Evolutionary conservation across 2,888 invertebrate species (phyloP).

Genomic region (Spodoptera exigua): DNA sequence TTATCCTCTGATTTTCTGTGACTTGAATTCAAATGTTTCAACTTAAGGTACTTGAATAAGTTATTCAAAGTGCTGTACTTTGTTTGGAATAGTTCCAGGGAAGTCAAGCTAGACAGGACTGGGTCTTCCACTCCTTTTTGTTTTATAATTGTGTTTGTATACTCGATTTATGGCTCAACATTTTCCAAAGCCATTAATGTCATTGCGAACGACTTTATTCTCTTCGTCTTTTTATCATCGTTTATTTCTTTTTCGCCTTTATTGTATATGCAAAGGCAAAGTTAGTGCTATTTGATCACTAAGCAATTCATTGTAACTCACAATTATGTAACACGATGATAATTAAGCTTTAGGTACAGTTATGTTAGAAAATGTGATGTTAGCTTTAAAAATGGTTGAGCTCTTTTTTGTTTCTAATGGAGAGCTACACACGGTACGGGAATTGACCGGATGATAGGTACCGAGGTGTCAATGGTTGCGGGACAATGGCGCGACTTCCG

Average conservation of each 20-base stretch:
- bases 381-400: conserved; percentile 4
- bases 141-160: conserved; percentile 3
- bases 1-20: conserved; percentile 56
- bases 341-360: not conserved
- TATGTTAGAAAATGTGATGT: not conserved
- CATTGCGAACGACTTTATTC: conserved; percentile 21
- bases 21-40: conserved; percentile 57
- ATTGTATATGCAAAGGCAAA: conserved; percentile 1
- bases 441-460: conserved; percentile 84
- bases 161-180: conserved; percentile 13
- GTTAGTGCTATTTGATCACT: not conserved
- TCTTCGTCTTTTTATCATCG: conserved; percentile 12
- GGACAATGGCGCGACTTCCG: conserved; percentile 87
- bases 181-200: conserved; percentile 15
- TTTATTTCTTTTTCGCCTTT: conserved; percentile 13
- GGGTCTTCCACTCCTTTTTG: conserved; percentile 17
- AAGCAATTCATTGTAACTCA: not conserved
- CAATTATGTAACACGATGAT: no score
- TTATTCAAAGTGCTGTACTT: conserved; percentile 43
- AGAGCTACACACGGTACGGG: conserved; percentile 68
- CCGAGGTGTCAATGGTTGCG: conserved; percentile 88
- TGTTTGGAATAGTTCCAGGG: conserved; percentile 41
- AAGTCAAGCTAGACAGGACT: conserved; percentile 12
- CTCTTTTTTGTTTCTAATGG: conserved; percentile 30
- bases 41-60: conserved; percentile 41